These are phyloP conservation scores for Holocentrus rufus DNA, from an alignment of 2,797 vertebrate species.

Conservation along the genomic window DNA sequence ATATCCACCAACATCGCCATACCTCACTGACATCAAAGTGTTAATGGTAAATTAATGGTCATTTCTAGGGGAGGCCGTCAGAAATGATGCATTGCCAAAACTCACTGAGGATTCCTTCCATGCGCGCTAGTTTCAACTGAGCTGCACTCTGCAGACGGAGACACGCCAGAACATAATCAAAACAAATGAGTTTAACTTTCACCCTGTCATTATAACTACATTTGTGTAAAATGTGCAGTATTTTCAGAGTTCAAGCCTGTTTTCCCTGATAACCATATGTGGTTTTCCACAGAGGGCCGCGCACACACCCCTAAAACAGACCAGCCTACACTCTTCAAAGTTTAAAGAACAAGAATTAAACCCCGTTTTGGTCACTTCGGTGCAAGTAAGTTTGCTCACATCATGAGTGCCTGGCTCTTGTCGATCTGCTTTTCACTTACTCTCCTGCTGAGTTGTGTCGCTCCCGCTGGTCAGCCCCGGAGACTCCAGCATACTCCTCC, in stretches of 20 bases:
- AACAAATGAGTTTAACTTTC: constrained; percentile 37
- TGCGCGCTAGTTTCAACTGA: constrained; percentile 41
- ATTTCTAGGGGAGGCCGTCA: constrained; percentile 57
- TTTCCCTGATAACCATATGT: constrained; percentile 7
- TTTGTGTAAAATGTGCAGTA: not conserved
- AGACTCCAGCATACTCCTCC: constrained; percentile 93
- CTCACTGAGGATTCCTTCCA: constrained; percentile 61
- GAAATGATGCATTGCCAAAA: constrained; percentile 62
- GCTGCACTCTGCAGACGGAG: constrained; percentile 48
- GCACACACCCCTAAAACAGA: not conserved
- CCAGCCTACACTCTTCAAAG: not conserved
- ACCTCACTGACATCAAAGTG: constrained; percentile 70
- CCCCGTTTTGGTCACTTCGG: not conserved
- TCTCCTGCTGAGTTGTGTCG: constrained; percentile 97
- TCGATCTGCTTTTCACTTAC: constrained; percentile 83
- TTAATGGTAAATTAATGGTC: constrained; percentile 71
- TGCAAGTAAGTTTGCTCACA: not conserved
- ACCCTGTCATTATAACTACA: constrained; percentile 17
- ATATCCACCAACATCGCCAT: constrained; percentile 67
- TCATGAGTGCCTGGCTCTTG: not conserved
- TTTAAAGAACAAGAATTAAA: not conserved
- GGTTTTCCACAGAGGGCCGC: not conserved
- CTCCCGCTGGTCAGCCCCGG: constrained; percentile 96
- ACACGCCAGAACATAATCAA: constrained; percentile 38
- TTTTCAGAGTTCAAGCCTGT: not conserved